Evolutionary conservation across 1,140 invertebrate species (phyloP).

Genomic region (Drosophila orosa): DNA sequence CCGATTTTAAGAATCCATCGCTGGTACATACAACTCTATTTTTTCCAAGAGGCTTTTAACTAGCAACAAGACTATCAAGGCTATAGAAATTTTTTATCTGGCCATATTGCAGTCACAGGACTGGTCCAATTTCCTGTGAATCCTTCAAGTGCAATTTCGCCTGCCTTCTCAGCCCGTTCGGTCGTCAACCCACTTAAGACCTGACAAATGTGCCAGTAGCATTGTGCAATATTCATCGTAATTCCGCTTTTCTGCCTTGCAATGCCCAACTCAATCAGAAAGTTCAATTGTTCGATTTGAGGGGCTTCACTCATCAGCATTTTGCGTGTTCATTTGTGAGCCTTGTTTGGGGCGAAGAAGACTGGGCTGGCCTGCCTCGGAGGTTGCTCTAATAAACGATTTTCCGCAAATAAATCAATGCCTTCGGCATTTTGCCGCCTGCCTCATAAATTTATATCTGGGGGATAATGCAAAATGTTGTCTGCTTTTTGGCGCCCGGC

Average conservation of each 20-base stretch:
- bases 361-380: background rate
- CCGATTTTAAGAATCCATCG: background rate
- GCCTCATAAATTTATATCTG: slow-evolving; percentile 41
- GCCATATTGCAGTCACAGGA: background rate
- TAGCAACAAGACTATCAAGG: background rate
- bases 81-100: background rate
- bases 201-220: slow-evolving; percentile 8
- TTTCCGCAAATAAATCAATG: slow-evolving; percentile 48
- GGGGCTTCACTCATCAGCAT: slow-evolving; percentile 39
- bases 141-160: slow-evolving; percentile 8
- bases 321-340: slow-evolving; percentile 37
- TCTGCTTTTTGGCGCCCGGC: slow-evolving; percentile 31
- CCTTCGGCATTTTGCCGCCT: slow-evolving; percentile 22
- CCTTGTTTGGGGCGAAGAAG: slow-evolving; percentile 20
- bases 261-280: slow-evolving; percentile 42
- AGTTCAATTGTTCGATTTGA: slow-evolving; percentile 37
- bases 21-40: background rate
- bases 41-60: background rate
- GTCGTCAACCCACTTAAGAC: slow-evolving; percentile 29
- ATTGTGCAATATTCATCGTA: slow-evolving; percentile 23
- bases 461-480: slow-evolving; percentile 43
- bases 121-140: slow-evolving; percentile 2
- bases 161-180: background rate
- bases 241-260: background rate
- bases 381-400: slow-evolving; percentile 33